These are phyloP conservation scores for Myotis myotis DNA, from an alignment of 2,797 vertebrate species.

Conservation along the genomic window DNA sequence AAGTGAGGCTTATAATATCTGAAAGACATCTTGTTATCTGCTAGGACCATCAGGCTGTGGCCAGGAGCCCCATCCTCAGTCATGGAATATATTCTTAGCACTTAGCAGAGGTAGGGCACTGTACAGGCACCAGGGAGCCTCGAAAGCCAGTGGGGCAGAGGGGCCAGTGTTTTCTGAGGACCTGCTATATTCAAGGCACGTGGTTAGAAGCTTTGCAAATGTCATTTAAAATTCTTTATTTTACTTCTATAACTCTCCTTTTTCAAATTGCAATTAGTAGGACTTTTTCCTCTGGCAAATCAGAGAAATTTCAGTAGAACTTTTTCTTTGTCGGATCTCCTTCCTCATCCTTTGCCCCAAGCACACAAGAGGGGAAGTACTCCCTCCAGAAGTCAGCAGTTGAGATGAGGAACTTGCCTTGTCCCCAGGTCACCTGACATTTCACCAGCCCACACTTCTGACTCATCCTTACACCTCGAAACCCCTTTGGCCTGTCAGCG, in stretches of 20 bases:
- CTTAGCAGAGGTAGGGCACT: neutral
- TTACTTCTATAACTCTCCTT: neutral
- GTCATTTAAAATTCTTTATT: neutral
- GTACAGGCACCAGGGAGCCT: neutral
- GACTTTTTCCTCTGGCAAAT: neutral
- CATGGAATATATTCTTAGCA: neutral
- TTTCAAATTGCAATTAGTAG: neutral
- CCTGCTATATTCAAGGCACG: neutral
- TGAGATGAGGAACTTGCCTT: neutral
- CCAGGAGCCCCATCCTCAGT: neutral
- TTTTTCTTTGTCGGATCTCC: neutral
- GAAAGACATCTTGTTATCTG: neutral
- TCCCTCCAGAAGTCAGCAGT: neutral
- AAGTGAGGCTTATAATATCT: neutral
- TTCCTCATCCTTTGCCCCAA: neutral
- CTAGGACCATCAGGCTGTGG: neutral
- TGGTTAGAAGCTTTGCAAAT: neutral
- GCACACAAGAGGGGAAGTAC: neutral
- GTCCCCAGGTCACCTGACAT: neutral
- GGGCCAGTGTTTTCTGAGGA: neutral
- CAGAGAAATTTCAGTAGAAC: neutral
- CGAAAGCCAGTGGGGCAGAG: fast-evolving
- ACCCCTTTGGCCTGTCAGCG: neutral
- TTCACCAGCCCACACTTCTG: neutral
- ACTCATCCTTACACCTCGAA: neutral